Evolutionary conservation across 2,797 vertebrate species (phyloP), one percentile per base, ranked within the genome.

Genomic region (Orientallactaga sibirica): DNA sequence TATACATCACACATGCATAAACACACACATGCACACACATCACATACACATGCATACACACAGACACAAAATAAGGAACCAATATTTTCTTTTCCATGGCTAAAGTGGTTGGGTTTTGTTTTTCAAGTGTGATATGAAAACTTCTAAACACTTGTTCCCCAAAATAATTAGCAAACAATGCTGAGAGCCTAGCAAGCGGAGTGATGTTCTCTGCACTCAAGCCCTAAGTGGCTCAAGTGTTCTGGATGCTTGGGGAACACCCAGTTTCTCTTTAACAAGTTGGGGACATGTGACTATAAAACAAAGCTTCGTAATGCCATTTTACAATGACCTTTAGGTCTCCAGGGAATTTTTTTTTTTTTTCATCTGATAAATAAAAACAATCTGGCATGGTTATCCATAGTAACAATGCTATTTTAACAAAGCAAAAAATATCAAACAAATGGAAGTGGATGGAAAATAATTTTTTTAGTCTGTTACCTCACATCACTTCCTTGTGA

Each of bases 321-420:
- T 88, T 48, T 19, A 91, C 27, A 92, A 77, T 52, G 43, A 89
- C 37, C 78, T 58, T 7, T 79, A 66, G 33, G 24, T 86, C 85
- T 70, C 81, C 27, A 43, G 33, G 73, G 92, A 90, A 78, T 58
- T 84, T 55, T 67, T 58, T 84, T 55, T 67, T 58, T 81, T 58
- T 81, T 91, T 74, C 67, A 94, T 58, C 1, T 77, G 48, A 91
- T 74, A 86, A 67, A 94, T 89, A 93, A 95, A 96, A 96, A 88
- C 95, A 93, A 74, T 58, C 14, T 86, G 78, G 48, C 58, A 3
- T 7, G 22, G 70, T 81, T 83, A 95, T 64, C 68, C 92, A 77
- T 2, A 77, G 52, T 74, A 93, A 89, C 48, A n/a, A 18, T 43
- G n/a, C 68, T 94, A 95, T 95, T 96, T 96, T 96, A 96, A 90